Percentiles rank a stretch among this genome's conserved stretches.
phyloP scores from a whole-genome alignment of 1,140 invertebrate species.

The Neomicropteryx cornuta region DNA sequence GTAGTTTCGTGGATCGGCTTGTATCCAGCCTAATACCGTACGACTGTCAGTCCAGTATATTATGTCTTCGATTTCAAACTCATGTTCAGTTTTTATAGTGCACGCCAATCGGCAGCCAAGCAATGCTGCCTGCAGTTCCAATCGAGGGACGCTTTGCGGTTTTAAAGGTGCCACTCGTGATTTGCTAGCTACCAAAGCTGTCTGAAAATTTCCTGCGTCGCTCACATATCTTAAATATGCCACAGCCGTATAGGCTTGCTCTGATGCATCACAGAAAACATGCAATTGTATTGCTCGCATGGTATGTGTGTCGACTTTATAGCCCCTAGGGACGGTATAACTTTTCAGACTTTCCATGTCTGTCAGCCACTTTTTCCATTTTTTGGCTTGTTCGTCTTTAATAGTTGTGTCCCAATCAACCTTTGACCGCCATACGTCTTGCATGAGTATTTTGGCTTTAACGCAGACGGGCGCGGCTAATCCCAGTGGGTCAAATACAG shows the following conservation, averaged over 20 bases:
- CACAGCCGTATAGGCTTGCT: slow-evolving; percentile 8
- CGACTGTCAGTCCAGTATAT: slow-evolving; percentile 21
- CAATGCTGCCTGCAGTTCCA: slow-evolving; percentile 20
- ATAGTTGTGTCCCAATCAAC: slow-evolving; percentile 20
- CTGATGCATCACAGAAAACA: slow-evolving; percentile 8
- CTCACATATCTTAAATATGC: slow-evolving; percentile 13
- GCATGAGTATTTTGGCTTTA: slow-evolving; percentile 19
- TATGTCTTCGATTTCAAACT: not conserved
- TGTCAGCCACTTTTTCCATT: slow-evolving; percentile 8
- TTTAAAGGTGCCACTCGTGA: slow-evolving; percentile 17
- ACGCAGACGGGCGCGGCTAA: slow-evolving; percentile 19
- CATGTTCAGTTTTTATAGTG: slow-evolving; percentile 10
- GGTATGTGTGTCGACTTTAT: not conserved
- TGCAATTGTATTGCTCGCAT: slow-evolving; percentile 4
- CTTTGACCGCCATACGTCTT: slow-evolving; percentile 18
- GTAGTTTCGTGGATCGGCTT: slow-evolving; percentile 11
- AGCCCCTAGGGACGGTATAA: slow-evolving; percentile 13
- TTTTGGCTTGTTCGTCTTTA: not conserved
- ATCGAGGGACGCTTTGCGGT: slow-evolving; percentile 15
- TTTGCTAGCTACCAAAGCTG: slow-evolving; percentile 9
- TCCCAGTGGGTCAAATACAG: slow-evolving; percentile 25
- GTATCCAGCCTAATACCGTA: slow-evolving; percentile 20
- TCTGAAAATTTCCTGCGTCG: not conserved
- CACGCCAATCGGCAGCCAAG: slow-evolving; percentile 11
- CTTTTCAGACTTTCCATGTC: slow-evolving; percentile 11